Conservation (phyloP, 2,113 vertebrate species). For the Lepidothrix coronata region DNA sequence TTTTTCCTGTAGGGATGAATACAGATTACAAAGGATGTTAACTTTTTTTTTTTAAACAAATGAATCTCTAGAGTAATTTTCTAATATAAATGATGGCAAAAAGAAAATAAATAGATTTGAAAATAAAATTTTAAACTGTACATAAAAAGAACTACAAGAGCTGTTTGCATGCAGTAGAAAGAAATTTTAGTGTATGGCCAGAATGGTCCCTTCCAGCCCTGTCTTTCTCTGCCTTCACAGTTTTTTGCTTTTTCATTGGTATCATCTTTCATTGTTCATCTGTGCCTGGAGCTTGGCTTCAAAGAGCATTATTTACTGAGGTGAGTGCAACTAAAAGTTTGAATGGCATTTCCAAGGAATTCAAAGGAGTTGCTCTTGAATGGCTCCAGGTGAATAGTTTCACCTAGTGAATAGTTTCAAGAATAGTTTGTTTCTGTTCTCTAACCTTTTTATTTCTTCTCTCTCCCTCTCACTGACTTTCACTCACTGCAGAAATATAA, state of each 20-base stretch:
- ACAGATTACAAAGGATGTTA: background rate
- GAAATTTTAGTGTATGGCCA: background rate
- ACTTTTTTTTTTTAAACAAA: accelerated
- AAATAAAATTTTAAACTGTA: background rate
- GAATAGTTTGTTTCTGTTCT: background rate
- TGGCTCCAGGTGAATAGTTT: slow-evolving; percentile 20
- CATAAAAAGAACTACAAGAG: background rate
- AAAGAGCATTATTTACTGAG: slow-evolving; percentile 15
- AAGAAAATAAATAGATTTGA: background rate
- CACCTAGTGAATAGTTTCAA: background rate
- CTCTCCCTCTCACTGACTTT: background rate
- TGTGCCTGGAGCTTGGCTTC: background rate
- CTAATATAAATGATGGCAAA: background rate
- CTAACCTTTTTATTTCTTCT: background rate
- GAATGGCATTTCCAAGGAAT: slow-evolving; percentile 23
- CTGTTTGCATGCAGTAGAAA: background rate
- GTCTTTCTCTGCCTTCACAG: background rate
- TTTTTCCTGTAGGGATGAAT: background rate
- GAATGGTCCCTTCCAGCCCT: background rate
- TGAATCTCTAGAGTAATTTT: background rate
- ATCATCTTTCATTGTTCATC: background rate
- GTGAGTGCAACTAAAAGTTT: background rate
- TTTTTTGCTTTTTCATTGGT: background rate
- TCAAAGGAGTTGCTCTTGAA: background rate
- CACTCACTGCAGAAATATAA: background rate